phyloP scores from a whole-genome alignment of 2,113 vertebrate genomes.

The Seriola aureovittata region DNA sequence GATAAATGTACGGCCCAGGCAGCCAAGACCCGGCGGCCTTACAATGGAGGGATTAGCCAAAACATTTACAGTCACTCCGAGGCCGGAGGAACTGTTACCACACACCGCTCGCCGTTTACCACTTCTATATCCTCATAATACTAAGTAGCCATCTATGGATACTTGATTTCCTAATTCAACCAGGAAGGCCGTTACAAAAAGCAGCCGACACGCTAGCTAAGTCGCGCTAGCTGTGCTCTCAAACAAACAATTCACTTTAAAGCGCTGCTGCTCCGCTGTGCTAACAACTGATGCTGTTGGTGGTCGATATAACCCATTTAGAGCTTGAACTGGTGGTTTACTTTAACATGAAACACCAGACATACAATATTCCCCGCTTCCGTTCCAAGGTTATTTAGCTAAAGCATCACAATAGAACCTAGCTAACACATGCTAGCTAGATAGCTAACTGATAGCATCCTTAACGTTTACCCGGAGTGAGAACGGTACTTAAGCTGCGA shows the following conservation, averaged over 20 bases:
- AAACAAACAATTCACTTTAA: constrained; percentile 63
- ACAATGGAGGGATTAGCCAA: constrained; percentile 19
- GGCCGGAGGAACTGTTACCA: constrained; percentile 27
- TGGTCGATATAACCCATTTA: not conserved
- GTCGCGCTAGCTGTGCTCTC: constrained; percentile 50
- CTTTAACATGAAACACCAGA: not conserved
- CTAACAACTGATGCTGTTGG: not conserved
- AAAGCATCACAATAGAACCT: constrained; percentile 76
- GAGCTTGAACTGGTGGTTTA: not conserved
- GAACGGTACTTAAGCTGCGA: constrained; percentile 35
- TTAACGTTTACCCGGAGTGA: constrained; percentile 42
- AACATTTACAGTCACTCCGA: constrained; percentile 11
- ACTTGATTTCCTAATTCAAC: constrained; percentile 70
- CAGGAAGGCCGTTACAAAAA: constrained; percentile 67
- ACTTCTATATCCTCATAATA: not conserved
- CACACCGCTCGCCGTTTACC: not conserved
- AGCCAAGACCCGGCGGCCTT: constrained; percentile 26
- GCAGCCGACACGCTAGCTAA: constrained; percentile 57
- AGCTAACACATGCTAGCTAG: constrained; percentile 64
- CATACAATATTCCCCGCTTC: not conserved
- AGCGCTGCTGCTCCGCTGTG: constrained; percentile 28
- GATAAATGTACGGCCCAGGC: constrained; percentile 43
- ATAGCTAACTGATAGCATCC: constrained; percentile 71
- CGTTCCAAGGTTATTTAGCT: constrained; percentile 79
- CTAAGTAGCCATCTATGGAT: constrained; percentile 28